These are phyloP conservation scores for Myotis yumanensis DNA, from an alignment of 2,113 vertebrate genomes.

Conservation along the genomic window DNA sequence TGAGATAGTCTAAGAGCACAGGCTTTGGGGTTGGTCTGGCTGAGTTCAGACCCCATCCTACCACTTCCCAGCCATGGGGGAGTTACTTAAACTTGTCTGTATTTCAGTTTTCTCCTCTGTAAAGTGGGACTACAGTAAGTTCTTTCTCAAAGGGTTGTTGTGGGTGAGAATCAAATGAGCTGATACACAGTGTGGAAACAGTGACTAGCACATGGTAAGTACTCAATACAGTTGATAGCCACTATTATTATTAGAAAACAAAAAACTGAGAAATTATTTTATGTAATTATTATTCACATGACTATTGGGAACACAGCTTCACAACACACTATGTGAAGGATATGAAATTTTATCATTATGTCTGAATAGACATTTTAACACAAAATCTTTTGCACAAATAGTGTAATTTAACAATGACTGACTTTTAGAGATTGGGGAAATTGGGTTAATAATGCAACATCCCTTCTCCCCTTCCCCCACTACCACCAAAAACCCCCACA, in stretches of 20 bases:
- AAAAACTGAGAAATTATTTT: constrained; percentile 21
- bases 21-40: not conserved
- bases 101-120: not conserved
- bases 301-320: not conserved
- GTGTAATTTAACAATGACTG: not conserved
- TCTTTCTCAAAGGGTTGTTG: not conserved
- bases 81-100: not conserved
- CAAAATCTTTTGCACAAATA: constrained; percentile 29
- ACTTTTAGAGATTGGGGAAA: not conserved
- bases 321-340: not conserved
- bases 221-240: not conserved
- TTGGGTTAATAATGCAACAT: not conserved
- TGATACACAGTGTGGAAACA: not conserved
- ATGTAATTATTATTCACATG: not conserved
- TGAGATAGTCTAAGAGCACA: not conserved
- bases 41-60: not conserved
- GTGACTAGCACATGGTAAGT: not conserved
- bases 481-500: too few species aligned
- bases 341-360: constrained; percentile 17
- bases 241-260: not conserved
- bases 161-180: constrained; percentile 24
- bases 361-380: not conserved
- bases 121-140: not conserved
- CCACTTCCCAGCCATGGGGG: not conserved
- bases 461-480: accelerated